These are phyloP conservation scores for Blastomussa wellsi DNA, from an alignment of 92 coral and sea anemone genomes.

Conservation along the genomic window DNA sequence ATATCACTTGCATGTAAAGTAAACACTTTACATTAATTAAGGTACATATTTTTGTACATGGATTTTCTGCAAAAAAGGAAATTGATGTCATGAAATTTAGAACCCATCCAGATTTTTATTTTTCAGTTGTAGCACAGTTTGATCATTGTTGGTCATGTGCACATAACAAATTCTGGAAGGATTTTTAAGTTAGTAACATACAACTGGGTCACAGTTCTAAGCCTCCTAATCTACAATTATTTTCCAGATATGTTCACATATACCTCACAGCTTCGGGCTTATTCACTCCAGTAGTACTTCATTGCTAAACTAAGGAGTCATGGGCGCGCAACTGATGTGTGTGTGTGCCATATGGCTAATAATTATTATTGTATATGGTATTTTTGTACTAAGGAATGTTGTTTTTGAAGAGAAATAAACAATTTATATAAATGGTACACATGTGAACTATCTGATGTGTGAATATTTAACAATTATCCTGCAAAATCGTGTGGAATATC, in stretches of 20 bases:
- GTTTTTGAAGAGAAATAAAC: constrained; percentile 10
- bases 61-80: not conserved
- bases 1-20: not conserved
- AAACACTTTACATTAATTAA: not conserved
- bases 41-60: not conserved
- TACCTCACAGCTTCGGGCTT: not conserved
- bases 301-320: not conserved
- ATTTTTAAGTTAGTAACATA: not conserved
- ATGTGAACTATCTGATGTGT: not conserved
- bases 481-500: too few relatives aligned
- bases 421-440: not conserved
- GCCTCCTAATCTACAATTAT: too few relatives aligned
- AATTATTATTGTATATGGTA: not conserved
- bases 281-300: not conserved
- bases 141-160: not conserved
- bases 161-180: not conserved
- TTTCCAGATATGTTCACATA: not conserved
- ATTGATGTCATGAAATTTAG: not conserved
- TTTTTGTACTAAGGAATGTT: constrained; percentile 15
- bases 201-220: not conserved
- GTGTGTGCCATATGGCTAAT: not conserved
- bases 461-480: too few relatives aligned
- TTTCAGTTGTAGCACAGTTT: not conserved
- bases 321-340: not conserved
- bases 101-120: not conserved